Evolutionary conservation across 2,113 vertebrate species (phyloP).

Genomic region (Percina caprodes): DNA sequence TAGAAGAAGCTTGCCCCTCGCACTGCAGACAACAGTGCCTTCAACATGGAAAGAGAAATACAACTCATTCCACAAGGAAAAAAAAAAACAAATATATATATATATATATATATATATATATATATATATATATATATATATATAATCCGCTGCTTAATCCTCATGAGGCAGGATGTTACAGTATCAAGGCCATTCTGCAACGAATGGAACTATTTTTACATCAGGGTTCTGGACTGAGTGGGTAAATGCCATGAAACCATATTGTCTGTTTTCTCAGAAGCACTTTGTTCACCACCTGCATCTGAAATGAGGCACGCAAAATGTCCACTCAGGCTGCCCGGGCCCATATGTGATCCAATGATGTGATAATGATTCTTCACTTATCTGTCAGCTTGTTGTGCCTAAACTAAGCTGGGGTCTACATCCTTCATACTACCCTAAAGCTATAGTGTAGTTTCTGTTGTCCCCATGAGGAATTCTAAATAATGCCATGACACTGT

Average conservation of each 20-base stretch:
- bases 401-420: background rate
- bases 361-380: background rate
- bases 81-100: background rate
- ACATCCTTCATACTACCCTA: too few species aligned
- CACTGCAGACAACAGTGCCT: slow-evolving; percentile 36
- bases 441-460: too few species aligned
- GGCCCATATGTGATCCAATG: background rate
- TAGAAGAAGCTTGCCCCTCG: slow-evolving; percentile 39
- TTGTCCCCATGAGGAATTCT: too few species aligned
- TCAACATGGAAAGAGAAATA: slow-evolving; percentile 49
- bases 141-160: slow-evolving; percentile 68
- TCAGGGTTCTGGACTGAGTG: background rate
- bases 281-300: background rate
- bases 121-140: too few species aligned
- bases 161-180: slow-evolving; percentile 50
- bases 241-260: slow-evolving; percentile 10
- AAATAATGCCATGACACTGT: too few species aligned
- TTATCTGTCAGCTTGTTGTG: background rate
- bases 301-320: slow-evolving; percentile 10
- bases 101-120: too few species aligned
- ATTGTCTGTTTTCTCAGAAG: slow-evolving; percentile 30
- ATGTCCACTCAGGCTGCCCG: slow-evolving; percentile 17
- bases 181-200: slow-evolving; percentile 51
- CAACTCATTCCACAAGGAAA: slow-evolving; percentile 6
- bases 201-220: slow-evolving; percentile 58